phyloP scores from a whole-genome alignment of 2,888 invertebrate genomes.

The Camptogramma bilineatum region DNA sequence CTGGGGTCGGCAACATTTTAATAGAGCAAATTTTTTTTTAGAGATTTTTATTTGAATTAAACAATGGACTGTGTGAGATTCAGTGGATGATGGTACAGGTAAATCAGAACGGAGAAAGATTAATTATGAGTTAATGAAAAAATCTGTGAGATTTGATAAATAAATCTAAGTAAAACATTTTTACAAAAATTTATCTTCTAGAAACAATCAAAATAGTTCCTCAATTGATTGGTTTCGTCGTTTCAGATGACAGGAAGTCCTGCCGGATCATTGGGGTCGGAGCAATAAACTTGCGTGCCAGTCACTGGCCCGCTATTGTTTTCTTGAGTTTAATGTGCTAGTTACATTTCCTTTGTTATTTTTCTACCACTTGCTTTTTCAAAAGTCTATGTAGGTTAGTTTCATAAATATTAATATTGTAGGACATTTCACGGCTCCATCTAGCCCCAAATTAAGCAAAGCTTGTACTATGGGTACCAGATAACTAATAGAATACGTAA shows the following conservation, averaged over 20 bases:
- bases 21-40: slow-evolving; percentile 8
- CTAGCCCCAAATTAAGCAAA: too few relatives aligned
- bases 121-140: too few relatives aligned
- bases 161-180: too few relatives aligned
- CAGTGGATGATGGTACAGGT: neutral
- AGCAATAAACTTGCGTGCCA: neutral
- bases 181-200: neutral
- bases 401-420: too few relatives aligned
- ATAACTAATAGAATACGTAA: too few relatives aligned
- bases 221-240: neutral
- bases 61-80: neutral
- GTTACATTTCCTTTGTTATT: neutral
- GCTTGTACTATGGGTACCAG: too few relatives aligned
- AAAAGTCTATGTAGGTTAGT: too few relatives aligned
- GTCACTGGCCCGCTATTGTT: neutral
- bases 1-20: slow-evolving; percentile 61
- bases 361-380: neutral
- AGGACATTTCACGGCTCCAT: too few relatives aligned
- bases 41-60: neutral
- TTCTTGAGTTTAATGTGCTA: neutral
- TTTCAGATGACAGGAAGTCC: slow-evolving; percentile 27
- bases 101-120: neutral
- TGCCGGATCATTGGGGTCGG: neutral
- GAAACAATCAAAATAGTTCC: neutral
- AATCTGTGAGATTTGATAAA: too few relatives aligned